These are phyloP conservation scores for Homalodisca vitripennis DNA, from an alignment of 1,140 invertebrate genomes.

Conservation along the genomic window DNA sequence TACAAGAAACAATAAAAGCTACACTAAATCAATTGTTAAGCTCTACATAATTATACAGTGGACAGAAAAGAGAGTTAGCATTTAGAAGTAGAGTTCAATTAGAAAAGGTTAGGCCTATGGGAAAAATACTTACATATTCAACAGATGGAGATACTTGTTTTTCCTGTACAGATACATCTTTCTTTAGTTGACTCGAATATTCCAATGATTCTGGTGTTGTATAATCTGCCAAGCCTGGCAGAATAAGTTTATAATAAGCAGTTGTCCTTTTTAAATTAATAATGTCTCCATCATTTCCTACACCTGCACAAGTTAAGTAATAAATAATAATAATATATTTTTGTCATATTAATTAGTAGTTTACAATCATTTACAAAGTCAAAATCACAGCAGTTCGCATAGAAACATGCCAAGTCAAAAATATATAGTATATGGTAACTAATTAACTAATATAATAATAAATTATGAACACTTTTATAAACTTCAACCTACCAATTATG, in stretches of 20 bases:
- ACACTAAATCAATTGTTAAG: not conserved
- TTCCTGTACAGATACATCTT: not conserved
- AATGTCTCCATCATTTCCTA: not conserved
- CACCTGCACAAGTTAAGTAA: too few species aligned
- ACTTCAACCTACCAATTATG: not conserved
- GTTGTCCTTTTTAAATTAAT: not conserved
- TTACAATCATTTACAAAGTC: not conserved
- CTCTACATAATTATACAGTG: too few species aligned
- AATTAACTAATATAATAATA: not conserved
- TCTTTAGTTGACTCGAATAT: not conserved
- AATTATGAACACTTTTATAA: not conserved
- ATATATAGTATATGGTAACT: not conserved
- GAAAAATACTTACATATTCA: not conserved
- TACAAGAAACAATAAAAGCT: not conserved
- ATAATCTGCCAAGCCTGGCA: not conserved
- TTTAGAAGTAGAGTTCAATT: not conserved
- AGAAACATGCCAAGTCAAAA: not conserved
- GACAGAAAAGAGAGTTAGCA: too few species aligned
- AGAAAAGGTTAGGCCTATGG: not conserved
- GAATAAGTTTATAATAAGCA: not conserved
- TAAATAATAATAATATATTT: too few species aligned
- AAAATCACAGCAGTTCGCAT: not conserved
- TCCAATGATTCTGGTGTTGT: not conserved
- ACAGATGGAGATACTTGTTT: not conserved
- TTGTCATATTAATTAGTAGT: too few species aligned